Base-by-base conservation (phyloP, 92 coral and sea anemone species). In the Meandrina meandrites region DNA sequence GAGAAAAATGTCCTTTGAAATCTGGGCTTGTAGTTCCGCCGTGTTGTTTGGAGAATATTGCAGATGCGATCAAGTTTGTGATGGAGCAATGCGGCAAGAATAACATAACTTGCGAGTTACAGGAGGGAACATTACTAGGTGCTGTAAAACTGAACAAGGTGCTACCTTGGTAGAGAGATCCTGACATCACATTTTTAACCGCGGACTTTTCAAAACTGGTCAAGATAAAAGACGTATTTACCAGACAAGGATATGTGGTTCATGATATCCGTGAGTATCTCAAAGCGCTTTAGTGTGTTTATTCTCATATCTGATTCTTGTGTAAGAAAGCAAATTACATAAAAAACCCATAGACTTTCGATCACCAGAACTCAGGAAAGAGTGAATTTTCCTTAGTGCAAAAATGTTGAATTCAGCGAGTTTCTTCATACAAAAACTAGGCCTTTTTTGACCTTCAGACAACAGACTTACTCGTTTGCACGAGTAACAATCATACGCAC, bases 161-260 rank as follows among this genome's bases (percentile, higher is more conserved):
- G 69, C 64, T 95, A 16, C 98, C 98, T 40, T 95, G 98, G 98
- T 96, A 95, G 74, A 78, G 98, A 75, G 98, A 95, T 81, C 96
- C 96, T n/a, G 98, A 95, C 34, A 91, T 95, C 1, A 89, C 96
- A 0, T 95, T 95, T 60, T 86, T 95, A 15, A 91, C 98, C 16
- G 78, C 91, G 28, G 93, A 95, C 71, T 93, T 91, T 68, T 75
- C 92, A 8, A 95, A 89, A 45, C 79, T 95, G 42, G 54, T 79
- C 56, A 84, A 69, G 74, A 89, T 89, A 74, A 82, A 82, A 79
- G 75, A 78, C 40, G 74, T 78, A 28, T 87, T 93, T 69, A 76
- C 40, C 74, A 80, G 87, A 17, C 80, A 92, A 75, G 94, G 98
- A 37, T 95, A 95, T 79, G 60, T 73, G 42, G 78, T 91, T 47